phyloP scores from a whole-genome alignment of 1,140 invertebrate species.

The Zaprionus inermis region DNA sequence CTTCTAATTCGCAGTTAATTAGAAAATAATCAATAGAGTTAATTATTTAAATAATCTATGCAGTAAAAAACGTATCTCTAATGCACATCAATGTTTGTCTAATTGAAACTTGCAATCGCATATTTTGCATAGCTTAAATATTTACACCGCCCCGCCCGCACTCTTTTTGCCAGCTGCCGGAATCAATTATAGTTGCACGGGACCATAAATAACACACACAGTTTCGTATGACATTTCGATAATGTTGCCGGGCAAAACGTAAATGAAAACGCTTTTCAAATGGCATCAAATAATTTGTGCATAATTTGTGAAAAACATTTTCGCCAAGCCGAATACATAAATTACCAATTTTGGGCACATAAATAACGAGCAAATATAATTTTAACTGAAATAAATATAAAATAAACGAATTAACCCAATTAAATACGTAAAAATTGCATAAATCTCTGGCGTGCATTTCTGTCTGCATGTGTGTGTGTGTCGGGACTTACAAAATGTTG shows the following conservation, averaged over 20 bases:
- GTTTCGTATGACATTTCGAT: background rate
- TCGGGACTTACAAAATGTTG: conserved; percentile 60
- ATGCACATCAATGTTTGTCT: background rate
- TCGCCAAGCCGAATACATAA: conserved; percentile 28
- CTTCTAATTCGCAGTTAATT: background rate
- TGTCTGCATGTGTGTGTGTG: conserved; percentile 7
- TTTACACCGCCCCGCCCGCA: background rate
- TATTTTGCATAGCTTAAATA: conserved; percentile 19
- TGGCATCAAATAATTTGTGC: conserved; percentile 2
- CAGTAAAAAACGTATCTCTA: background rate
- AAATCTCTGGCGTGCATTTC: conserved; percentile 40
- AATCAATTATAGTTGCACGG: background rate
- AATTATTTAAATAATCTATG: conserved; percentile 16
- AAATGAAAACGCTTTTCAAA: conserved; percentile 2
- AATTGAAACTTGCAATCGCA: conserved; percentile 3
- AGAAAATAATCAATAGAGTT: conserved; percentile 6
- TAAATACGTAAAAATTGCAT: conserved; percentile 74
- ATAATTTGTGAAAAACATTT: conserved; percentile 21
- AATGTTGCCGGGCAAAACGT: background rate
- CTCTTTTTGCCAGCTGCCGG: background rate
- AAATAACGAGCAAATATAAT: conserved; percentile 57
- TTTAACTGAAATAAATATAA: conserved; percentile 60
- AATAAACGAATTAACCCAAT: conserved; percentile 76
- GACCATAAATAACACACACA: background rate
- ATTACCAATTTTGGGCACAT: conserved; percentile 65